phyloP scores from a whole-genome alignment of 2,797 vertebrate species.

The Natrix natrix region DNA sequence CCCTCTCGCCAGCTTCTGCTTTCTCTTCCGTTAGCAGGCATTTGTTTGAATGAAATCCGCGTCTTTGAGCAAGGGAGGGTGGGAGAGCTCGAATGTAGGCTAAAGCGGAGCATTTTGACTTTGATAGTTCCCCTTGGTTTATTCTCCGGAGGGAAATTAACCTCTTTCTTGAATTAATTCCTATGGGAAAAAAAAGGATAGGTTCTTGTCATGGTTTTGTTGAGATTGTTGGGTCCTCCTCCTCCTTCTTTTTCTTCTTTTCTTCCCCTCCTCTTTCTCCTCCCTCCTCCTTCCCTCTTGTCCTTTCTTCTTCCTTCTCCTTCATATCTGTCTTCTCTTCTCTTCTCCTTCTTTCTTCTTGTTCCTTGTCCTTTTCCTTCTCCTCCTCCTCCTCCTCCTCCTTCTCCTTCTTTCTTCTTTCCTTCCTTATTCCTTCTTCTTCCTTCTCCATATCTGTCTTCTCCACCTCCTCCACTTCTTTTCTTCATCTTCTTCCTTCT shows the following conservation, averaged over 20 bases:
- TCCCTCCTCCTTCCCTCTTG: no score
- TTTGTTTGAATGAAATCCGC: constrained; percentile 67
- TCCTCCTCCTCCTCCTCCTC: no score
- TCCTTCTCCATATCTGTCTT: no score
- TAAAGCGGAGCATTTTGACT: constrained; percentile 54
- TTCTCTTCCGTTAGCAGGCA: constrained; percentile 62
- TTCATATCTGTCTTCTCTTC: no score
- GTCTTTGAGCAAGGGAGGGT: constrained; percentile 10
- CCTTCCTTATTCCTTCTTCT: no score
- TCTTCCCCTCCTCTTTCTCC: no score
- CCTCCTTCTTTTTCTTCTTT: not conserved
- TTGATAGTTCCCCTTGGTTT: constrained; percentile 64
- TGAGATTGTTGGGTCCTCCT: not conserved
- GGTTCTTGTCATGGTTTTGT: constrained; percentile 6
- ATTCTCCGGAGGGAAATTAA: constrained; percentile 62
- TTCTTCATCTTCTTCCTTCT: not conserved
- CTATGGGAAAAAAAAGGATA: constrained; percentile 5
- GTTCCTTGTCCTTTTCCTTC: no score
- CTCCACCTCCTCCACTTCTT: no score
- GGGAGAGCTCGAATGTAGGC: not conserved
- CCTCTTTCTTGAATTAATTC: constrained; percentile 68
- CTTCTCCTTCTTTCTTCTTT: no score
- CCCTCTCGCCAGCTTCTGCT: constrained; percentile 68
- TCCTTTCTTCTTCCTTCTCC: no score
- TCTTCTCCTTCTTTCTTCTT: no score